Base-by-base conservation (phyloP, 2,888 invertebrate genomes). In the Eudasyphora cyanicolor region DNA sequence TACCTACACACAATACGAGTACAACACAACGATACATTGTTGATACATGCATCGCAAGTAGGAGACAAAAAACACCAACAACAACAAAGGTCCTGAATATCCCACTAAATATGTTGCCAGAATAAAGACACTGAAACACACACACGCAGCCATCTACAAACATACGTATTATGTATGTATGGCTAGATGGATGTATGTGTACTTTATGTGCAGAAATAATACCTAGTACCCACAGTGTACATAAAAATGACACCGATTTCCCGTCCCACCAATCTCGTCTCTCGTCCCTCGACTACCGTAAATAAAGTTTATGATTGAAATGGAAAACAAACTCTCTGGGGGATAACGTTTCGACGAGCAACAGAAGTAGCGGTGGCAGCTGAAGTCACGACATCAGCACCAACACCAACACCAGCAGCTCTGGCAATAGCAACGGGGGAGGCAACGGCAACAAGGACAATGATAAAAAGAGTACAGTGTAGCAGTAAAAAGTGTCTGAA, bases 91-190 rank as follows among this genome's bases (percentile, higher is more conserved):
- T 76, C 21, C 38, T 69, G 60, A 76, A 79, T 42, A 57, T 76
- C 73, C 49, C 79, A 71, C 76, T 76, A 73, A 79, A 79, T 42
- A 74, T 57, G 76, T 73, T 79, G 73, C 21, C 32, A 69, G 29
- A 35, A 71, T 3, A 2, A 21, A 49, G 17, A 32, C 14, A 35
- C 19, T n/a, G 0, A 21, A 14, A 32, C 32, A 74, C 67, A 57
- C 12, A 81, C 12, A 57, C 14, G 35, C 14, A n/a, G n/a, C n/a
- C n/a, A 51, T 27, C 6, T 8, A 21, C 8, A n/a, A n/a, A 42
- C 54, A 29, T 29, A 51, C 51, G 74, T n/a, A n/a, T n/a, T n/a
- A n/a, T n/a, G n/a, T n/a, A n/a, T n/a, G n/a, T n/a, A n/a, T n/a
- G n/a, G n/a, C n/a, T n/a, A n/a, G n/a, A n/a, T n/a, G n/a, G n/a